Percentiles rank a stretch among this genome's conserved stretches.
Conservation (phyloP, 2,113 vertebrate genomes). For the Nematolebias whitei region DNA sequence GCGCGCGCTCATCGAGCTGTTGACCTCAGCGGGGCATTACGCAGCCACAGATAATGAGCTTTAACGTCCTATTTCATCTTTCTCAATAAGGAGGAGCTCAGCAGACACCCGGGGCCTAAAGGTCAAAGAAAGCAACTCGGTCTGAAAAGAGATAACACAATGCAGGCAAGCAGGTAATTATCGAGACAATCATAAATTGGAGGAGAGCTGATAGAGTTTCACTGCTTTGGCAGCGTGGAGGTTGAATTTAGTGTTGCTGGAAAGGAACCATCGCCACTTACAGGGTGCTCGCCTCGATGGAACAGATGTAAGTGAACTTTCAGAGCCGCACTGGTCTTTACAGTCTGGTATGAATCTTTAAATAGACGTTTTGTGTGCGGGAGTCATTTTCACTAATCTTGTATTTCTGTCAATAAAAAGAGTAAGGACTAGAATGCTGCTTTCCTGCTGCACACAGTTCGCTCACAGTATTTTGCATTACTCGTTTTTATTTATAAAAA, state of each 20-base stretch:
- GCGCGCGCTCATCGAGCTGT: slow-evolving; percentile 47
- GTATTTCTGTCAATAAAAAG: not conserved
- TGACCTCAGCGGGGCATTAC: slow-evolving; percentile 67
- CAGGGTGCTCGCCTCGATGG: slow-evolving; percentile 35
- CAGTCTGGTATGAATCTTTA: slow-evolving; percentile 3
- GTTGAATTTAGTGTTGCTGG: slow-evolving; percentile 53
- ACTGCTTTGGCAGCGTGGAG: slow-evolving; percentile 35
- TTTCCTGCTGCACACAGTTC: not conserved
- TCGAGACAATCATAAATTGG: slow-evolving; percentile 75
- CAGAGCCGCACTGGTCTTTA: slow-evolving; percentile 9
- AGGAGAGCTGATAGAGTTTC: slow-evolving; percentile 55
- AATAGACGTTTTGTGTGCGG: not conserved
- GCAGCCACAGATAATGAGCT: slow-evolving; percentile 73
- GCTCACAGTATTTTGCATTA: too few species aligned
- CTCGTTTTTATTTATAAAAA: too few species aligned
- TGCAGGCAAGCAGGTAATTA: slow-evolving; percentile 72
- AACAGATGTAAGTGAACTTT: slow-evolving; percentile 31
- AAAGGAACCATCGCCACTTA: slow-evolving; percentile 47
- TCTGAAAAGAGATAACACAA: slow-evolving; percentile 74
- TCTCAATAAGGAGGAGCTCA: slow-evolving; percentile 62
- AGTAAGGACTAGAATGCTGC: not conserved
- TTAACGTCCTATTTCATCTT: slow-evolving; percentile 72
- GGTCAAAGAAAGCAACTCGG: slow-evolving; percentile 69
- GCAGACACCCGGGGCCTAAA: slow-evolving; percentile 65
- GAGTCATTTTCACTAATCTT: slow-evolving; percentile 17